These are phyloP conservation scores for Coelinius sp. DNA, from an alignment of 2,888 invertebrate genomes.

Conservation along the genomic window DNA sequence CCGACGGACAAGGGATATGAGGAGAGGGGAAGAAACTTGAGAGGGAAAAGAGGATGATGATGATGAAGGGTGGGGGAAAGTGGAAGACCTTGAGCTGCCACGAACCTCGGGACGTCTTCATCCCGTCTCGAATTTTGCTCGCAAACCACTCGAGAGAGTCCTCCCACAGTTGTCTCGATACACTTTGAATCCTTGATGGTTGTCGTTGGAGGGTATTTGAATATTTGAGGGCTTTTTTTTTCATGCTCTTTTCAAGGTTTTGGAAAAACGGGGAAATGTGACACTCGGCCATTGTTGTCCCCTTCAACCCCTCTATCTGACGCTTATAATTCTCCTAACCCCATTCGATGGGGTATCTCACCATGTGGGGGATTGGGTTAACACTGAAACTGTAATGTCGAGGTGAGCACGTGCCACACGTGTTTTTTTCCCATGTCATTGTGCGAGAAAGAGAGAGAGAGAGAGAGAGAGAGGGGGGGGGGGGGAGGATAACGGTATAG, in stretches of 20 bases:
- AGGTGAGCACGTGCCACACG: conserved; percentile 36
- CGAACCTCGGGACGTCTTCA: conserved; percentile 69
- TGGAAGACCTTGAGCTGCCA: conserved; percentile 71
- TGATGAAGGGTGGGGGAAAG: conserved; percentile 52
- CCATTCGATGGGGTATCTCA: not conserved
- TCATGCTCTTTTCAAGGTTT: not conserved
- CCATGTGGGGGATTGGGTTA: conserved; percentile 4
- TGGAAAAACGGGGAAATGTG: conserved; percentile 14
- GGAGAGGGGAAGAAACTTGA: conserved; percentile 27
- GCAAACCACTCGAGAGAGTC: conserved; percentile 31
- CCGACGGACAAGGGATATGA: conserved; percentile 16
- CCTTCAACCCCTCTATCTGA: conserved; percentile 7
- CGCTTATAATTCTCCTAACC: not conserved
- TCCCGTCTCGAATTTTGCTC: conserved; percentile 47
- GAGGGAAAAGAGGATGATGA: conserved; percentile 26
- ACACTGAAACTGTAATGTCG: not conserved
- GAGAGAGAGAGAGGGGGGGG: no score
- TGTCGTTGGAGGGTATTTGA: not conserved
- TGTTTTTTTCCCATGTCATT: conserved; percentile 20
- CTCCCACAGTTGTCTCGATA: conserved; percentile 31
- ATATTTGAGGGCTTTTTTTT: not conserved
- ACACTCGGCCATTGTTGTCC: conserved; percentile 27
- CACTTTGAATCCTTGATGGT: conserved; percentile 14
- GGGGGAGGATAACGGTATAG: conserved; percentile 33
- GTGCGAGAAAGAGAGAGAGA: not conserved